Conservation (phyloP, 2,797 vertebrate genomes). For the Ptychadena robeensis region DNA sequence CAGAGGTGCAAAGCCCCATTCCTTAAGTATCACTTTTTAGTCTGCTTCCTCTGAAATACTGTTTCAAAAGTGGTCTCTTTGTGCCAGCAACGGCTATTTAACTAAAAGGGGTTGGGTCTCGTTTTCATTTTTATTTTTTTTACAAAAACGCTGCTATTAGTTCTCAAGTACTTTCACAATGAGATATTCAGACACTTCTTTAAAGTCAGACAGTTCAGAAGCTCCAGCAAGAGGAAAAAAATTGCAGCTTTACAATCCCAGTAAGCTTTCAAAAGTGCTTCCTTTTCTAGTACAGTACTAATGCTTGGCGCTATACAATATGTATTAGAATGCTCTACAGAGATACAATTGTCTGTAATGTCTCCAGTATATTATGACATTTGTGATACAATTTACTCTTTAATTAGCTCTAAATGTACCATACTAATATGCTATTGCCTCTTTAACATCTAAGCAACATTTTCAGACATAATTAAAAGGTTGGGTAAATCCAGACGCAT, state of each 20-base stretch:
- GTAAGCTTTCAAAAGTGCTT: conserved; percentile 42
- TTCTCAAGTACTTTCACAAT: conserved; percentile 65
- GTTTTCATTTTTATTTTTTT: conserved; percentile 58
- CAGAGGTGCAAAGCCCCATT: conserved; percentile 61
- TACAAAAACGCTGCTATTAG: conserved; percentile 66
- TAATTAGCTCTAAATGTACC: background rate
- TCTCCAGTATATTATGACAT: conserved; percentile 1
- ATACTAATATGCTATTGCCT: background rate
- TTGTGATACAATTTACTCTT: background rate
- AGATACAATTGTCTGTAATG: background rate
- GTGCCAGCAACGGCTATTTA: conserved; percentile 60
- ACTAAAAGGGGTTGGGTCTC: conserved; percentile 68
- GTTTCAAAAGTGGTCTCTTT: conserved; percentile 62
- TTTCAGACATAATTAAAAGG: no score
- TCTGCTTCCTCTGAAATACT: conserved; percentile 63
- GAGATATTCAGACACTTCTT: conserved; percentile 61
- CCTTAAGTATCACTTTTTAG: conserved; percentile 66
- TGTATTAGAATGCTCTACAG: background rate
- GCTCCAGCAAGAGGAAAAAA: conserved; percentile 26
- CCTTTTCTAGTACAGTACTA: conserved; percentile 4
- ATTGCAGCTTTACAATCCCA: conserved; percentile 30
- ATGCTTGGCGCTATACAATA: background rate
- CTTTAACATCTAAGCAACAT: no score
- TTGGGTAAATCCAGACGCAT: no score
- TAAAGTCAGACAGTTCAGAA: conserved; percentile 62